Base-by-base conservation (phyloP, 2,113 vertebrate species). In the Gasterosteus aculeatus region DNA sequence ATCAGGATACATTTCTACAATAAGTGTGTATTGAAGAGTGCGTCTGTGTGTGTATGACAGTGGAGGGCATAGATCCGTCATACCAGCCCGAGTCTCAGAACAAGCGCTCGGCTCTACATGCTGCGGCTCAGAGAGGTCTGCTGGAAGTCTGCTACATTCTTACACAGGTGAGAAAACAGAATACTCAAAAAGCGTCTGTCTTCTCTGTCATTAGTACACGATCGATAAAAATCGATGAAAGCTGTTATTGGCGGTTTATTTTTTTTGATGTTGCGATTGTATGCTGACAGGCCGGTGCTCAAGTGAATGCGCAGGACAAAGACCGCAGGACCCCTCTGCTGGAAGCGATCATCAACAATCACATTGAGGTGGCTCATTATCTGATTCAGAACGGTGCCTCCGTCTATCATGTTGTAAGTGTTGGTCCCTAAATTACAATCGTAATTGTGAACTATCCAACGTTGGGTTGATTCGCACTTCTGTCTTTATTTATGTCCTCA, bases 81-180 rank as follows among this genome's bases (percentile, higher is more conserved):
- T 95, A 95, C 89, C 96, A 96, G 91, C 95, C 94, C 0, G 97
- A 98, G 84, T 95, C 95, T 69, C 97, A 97, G 89, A 95, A 95
- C 86, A 93, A 93, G 12, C 95, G 96, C 46, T 96, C 94, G 0
- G 95, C 96, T 31, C 94, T 98, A 31, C 97, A 98, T 0, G 96
- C 96, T 0, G 97, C 97, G 0, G 96, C 97, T 39, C 96, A 97
- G 89, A 94, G 95, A 79, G 97, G 97, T 4, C 91, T 94, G 1
- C 79, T 97, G 82, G 97, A 97, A 87, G 90, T 98, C 87, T 96
- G 95, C 83, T 97, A 97, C 39, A 94, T 97, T 72, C 92, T 98
- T 16, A 74, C 97, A 46, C 96, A 98, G 96, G 97, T 96, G 61
- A 78, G 82, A 58, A 1, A 47, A 42, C 29, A 2, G 39, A 38